Evolutionary conservation across 2,797 vertebrate species (phyloP).

Genomic region (Pampus argenteus): DNA sequence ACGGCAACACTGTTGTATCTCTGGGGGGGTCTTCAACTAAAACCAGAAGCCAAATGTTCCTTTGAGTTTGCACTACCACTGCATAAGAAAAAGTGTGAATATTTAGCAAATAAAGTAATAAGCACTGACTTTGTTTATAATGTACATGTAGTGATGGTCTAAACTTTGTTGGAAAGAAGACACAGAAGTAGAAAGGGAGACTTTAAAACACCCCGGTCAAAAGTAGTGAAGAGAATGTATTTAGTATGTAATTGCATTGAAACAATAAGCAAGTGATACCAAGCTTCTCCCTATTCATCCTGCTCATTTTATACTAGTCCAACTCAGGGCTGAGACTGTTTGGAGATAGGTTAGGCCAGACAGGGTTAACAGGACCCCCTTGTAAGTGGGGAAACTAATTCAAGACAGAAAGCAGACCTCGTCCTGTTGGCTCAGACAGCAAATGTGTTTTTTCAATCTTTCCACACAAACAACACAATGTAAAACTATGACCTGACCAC

Average conservation of each 20-base stretch:
- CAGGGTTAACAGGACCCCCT: too few species aligned
- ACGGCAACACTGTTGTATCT: not conserved
- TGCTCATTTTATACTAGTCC: not conserved
- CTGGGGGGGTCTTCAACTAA: not conserved
- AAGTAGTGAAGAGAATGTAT: not conserved
- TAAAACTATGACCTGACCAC: slow-evolving; percentile 43
- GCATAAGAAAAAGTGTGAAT: not conserved
- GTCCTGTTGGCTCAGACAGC: slow-evolving; percentile 37
- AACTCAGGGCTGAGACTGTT: not conserved
- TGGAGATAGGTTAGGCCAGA: too few species aligned
- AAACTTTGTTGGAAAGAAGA: slow-evolving; percentile 1
- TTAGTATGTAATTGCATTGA: not conserved
- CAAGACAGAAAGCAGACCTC: slow-evolving; percentile 67
- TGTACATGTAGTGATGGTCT: not conserved
- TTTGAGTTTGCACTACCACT: not conserved
- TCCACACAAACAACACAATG: slow-evolving; percentile 40
- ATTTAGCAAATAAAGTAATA: not conserved
- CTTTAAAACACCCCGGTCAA: not conserved
- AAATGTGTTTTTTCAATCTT: slow-evolving; percentile 50
- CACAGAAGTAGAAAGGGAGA: not conserved
- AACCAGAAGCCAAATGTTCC: not conserved
- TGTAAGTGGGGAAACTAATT: slow-evolving; percentile 23
- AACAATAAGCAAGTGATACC: not conserved
- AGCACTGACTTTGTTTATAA: not conserved
- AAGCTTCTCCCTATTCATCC: not conserved